A percentile compares a stretch with the other conserved stretches of the same genome.
These are phyloP conservation scores for Brenthis hecate DNA, from an alignment of 2,888 invertebrate genomes.

Conservation along the genomic window DNA sequence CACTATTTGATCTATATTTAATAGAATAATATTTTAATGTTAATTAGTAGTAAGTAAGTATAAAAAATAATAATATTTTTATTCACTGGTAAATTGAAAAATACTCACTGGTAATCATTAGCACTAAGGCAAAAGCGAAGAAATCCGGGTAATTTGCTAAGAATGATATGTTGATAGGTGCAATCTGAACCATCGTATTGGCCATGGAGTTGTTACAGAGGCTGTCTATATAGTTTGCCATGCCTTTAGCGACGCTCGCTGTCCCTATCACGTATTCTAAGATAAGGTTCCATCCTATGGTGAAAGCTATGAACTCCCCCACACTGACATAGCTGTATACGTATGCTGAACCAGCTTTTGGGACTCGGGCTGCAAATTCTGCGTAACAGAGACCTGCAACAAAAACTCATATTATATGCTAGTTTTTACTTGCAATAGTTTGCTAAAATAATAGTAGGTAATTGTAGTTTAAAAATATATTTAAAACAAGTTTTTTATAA, in stretches of 20 bases:
- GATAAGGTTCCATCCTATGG: conserved; percentile 97
- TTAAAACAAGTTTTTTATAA: too few species aligned
- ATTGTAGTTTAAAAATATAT: too few species aligned
- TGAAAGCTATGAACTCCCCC: conserved; percentile 94
- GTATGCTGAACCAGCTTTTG: conserved; percentile 95
- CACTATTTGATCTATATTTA: too few species aligned
- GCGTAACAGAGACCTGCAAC: conserved; percentile 91
- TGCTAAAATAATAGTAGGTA: too few species aligned
- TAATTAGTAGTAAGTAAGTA: too few species aligned
- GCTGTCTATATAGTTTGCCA: conserved; percentile 90
- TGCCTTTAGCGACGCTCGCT: conserved; percentile 89
- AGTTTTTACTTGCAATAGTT: too few species aligned
- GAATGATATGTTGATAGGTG: conserved; percentile 85
- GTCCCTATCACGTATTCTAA: conserved; percentile 93
- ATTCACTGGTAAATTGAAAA: not conserved
- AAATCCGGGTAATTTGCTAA: conserved; percentile 89
- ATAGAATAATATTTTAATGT: not conserved
- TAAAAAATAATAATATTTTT: too few species aligned
- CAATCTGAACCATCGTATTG: conserved; percentile 82
- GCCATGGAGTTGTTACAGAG: conserved; percentile 86
- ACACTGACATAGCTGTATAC: conserved; percentile 95
- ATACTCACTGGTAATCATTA: conserved; percentile 85
- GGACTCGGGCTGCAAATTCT: conserved; percentile 93
- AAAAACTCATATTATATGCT: not conserved
- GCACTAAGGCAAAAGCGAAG: conserved; percentile 87